Evolutionary conservation across 2,888 invertebrate species (phyloP), one percentile per base, ranked within the genome.

Genomic region (Sturmia bella): DNA sequence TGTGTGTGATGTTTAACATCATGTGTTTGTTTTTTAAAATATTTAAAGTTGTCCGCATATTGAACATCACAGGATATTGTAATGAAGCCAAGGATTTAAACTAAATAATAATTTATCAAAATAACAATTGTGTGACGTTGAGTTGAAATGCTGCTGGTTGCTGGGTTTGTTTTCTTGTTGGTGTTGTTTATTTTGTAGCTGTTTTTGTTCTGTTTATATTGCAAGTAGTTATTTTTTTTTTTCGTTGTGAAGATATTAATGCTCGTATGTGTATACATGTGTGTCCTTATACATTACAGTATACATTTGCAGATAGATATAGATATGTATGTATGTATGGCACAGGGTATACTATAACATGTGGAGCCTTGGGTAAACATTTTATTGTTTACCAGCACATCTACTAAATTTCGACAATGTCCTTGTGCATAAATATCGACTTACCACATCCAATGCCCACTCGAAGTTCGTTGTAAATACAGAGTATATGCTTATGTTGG

Each of bases 101-200:
- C 74, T 69, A 69, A 83, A 83, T 74, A 83, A 83, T 83, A 80
- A 83, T 83, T 83, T 83, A 81, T 83, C 81, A 83, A 77, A 81
- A 75, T 75, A 80, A 72, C 66, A 68, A 75, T 78, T 83, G 80
- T 74, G 24, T 70, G 64, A 75, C 48, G 79, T 70, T 83, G 70
- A 79, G 79, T 79, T 75, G 75, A 57, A 41, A 41, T 75, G 79
- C 72, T 74, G 74, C 64, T 63, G 21, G 48, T 66, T 72, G 45
- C 56, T 39, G 37, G 68, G 2, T 59, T 54, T 45, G 48, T 41
- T 48, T 37, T 43, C 32, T 43, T 54, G 7, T 43, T n/a, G 15
- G 2, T 32, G 41, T 43, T 66, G 13, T 45, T 45, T 32, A 7
- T 9, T 32, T 32, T 32, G 9, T 7, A 32, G 32, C 32, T 7